Percentiles rank a stretch among this genome's conserved stretches.
Conservation (phyloP, 2,888 invertebrate species). For the Melinaea marsaeus region DNA sequence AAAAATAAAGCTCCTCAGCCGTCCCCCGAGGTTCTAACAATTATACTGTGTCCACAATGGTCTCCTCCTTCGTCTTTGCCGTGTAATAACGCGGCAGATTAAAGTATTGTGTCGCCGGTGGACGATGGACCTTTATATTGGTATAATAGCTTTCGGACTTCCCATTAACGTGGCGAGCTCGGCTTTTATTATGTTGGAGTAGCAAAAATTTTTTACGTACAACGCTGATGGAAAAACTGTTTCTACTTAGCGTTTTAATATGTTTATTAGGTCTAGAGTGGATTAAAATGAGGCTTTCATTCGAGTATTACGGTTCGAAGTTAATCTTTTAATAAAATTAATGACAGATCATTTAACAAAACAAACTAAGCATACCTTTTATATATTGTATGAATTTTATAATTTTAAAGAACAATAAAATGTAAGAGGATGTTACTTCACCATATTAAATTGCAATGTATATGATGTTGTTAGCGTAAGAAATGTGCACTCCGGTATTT, state of each 20-base stretch:
- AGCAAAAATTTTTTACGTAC: slow-evolving; percentile 30
- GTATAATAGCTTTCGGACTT: slow-evolving; percentile 43
- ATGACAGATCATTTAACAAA: no score
- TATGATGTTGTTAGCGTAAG: slow-evolving; percentile 28
- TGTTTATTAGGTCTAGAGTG: not conserved
- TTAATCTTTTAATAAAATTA: no score
- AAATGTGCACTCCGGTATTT: slow-evolving; percentile 42
- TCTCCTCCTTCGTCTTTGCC: slow-evolving; percentile 31
- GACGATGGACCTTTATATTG: slow-evolving; percentile 44
- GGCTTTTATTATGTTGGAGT: slow-evolving; percentile 25
- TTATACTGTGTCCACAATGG: slow-evolving; percentile 36
- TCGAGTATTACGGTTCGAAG: no score
- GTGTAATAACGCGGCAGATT: slow-evolving; percentile 40
- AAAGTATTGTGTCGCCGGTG: slow-evolving; percentile 40
- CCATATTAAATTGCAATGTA: slow-evolving; percentile 22
- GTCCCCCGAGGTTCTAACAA: slow-evolving; percentile 29
- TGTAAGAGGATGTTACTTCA: not conserved
- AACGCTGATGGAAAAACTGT: slow-evolving; percentile 9
- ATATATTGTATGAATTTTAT: no score
- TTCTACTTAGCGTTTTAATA: slow-evolving; percentile 15
- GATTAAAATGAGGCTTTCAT: not conserved
- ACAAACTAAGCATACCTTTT: no score
- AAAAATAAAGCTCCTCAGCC: slow-evolving; percentile 29
- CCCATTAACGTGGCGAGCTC: slow-evolving; percentile 35
- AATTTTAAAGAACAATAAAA: no score